A percentile compares a stretch with the other conserved stretches of the same genome.
Conservation (phyloP, 2,113 vertebrate species). For the Pseudolaguvia tuberculata region DNA sequence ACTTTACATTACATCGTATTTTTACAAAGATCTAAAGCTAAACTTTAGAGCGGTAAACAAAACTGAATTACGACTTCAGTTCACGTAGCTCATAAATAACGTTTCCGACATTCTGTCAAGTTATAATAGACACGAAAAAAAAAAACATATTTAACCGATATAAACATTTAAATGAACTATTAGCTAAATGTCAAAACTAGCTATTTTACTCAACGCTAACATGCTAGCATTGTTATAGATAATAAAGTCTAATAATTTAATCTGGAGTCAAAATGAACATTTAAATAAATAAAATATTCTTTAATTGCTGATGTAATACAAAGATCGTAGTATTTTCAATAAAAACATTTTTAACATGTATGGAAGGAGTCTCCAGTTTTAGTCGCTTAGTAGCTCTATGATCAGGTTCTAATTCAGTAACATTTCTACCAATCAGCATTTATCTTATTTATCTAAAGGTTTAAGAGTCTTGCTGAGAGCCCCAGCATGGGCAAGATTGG, state of each 20-base stretch:
- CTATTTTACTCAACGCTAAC: neutral
- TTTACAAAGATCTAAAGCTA: too few relatives aligned
- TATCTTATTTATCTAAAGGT: too few relatives aligned
- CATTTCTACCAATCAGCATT: too few relatives aligned
- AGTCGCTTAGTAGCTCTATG: neutral
- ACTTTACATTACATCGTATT: too few relatives aligned
- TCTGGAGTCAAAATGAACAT: neutral
- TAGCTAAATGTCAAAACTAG: neutral
- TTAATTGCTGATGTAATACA: neutral
- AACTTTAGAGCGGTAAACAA: too few relatives aligned
- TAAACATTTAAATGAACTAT: neutral
- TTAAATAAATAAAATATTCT: neutral
- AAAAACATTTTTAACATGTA: neutral
- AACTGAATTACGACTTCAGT: too few relatives aligned
- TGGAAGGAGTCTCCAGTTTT: neutral
- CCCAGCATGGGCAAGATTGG: too few relatives aligned
- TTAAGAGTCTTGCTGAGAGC: too few relatives aligned
- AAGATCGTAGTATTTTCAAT: too few relatives aligned
- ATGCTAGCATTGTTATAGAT: neutral
- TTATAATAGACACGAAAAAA: neutral
- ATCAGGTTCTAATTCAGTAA: neutral
- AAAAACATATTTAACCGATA: neutral
- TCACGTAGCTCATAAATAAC: too few relatives aligned
- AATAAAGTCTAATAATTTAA: neutral
- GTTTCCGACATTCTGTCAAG: too few relatives aligned